Conservation (phyloP, 2,797 vertebrate genomes). For the Acrossocheilus wenchowensis region DNA sequence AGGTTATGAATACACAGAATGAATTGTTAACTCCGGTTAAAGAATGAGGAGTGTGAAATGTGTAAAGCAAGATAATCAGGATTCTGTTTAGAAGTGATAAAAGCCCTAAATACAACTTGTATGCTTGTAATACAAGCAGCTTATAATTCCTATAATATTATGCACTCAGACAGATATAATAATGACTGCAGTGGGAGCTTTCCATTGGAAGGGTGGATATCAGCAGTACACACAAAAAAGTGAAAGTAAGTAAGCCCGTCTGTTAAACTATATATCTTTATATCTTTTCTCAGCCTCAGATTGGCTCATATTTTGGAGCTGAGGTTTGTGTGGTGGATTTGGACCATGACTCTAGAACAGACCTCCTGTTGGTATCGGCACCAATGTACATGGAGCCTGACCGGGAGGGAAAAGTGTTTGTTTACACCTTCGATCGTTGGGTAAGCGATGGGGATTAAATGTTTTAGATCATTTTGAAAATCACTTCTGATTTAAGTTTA, state of each 20-base stretch:
- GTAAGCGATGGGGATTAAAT: conserved; percentile 60
- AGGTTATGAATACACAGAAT: no score
- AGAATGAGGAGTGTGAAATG: no score
- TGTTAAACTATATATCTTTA: neutral
- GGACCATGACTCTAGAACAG: conserved; percentile 62
- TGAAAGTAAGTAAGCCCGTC: neutral
- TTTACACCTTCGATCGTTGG: conserved; percentile 56
- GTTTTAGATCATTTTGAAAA: neutral
- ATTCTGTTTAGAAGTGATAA: neutral
- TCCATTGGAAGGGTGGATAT: conserved; percentile 74
- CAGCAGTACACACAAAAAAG: neutral
- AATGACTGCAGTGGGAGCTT: conserved; percentile 72
- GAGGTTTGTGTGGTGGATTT: conserved; percentile 81
- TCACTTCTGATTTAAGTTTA: neutral
- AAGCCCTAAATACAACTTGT: neutral
- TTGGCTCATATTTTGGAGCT: conserved; percentile 87
- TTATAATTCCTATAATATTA: neutral
- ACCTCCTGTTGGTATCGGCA: conserved; percentile 83
- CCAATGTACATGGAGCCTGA: conserved; percentile 73
- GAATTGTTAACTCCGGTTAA: no score
- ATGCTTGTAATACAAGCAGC: neutral
- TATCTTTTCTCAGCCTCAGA: conserved; percentile 72
- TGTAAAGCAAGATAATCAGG: no score
- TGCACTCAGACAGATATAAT: conserved; percentile 57
- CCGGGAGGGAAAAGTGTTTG: conserved; percentile 76